Evolutionary conservation across 2,797 vertebrate species (phyloP).

Genomic region (Synaphobranchus kaupii): DNA sequence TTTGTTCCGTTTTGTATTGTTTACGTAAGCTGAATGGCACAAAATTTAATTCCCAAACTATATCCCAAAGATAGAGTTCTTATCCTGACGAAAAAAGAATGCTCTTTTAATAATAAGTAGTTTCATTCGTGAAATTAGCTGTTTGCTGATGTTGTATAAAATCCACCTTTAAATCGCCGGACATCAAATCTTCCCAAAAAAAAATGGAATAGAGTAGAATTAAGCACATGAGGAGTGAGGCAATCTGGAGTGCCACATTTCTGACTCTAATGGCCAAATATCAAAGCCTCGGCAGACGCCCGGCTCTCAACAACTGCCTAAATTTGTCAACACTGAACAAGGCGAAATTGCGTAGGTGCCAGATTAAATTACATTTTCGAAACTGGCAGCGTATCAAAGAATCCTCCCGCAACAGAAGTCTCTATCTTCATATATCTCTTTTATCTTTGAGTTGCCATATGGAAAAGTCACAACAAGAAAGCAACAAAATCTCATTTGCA

Average conservation of each 20-base stretch:
- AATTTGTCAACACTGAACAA: constrained; percentile 41
- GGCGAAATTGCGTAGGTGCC: constrained; percentile 45
- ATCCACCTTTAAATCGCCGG: neutral
- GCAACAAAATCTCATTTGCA: constrained; percentile 33
- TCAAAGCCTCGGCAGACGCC: constrained; percentile 51
- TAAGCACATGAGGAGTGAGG: neutral
- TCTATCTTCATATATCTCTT: constrained; percentile 45
- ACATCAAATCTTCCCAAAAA: neutral
- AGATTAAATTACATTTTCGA: constrained; percentile 34
- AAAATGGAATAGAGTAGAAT: neutral
- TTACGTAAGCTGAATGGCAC: neutral
- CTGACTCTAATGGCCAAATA: constrained; percentile 51
- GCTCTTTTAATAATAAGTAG: neutral
- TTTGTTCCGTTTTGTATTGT: too few species aligned
- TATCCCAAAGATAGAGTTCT: too few species aligned
- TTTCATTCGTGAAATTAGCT: neutral
- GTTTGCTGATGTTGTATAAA: neutral
- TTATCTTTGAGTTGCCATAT: constrained; percentile 41
- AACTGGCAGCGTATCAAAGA: constrained; percentile 16
- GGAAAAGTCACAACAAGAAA: constrained; percentile 47
- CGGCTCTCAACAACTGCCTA: constrained; percentile 47
- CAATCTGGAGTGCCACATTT: neutral
- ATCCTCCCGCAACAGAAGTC: constrained; percentile 38
- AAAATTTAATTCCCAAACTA: neutral
- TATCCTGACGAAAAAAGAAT: neutral